Conservation (phyloP, 2,888 invertebrate genomes). For the Atrina japonica region DNA sequence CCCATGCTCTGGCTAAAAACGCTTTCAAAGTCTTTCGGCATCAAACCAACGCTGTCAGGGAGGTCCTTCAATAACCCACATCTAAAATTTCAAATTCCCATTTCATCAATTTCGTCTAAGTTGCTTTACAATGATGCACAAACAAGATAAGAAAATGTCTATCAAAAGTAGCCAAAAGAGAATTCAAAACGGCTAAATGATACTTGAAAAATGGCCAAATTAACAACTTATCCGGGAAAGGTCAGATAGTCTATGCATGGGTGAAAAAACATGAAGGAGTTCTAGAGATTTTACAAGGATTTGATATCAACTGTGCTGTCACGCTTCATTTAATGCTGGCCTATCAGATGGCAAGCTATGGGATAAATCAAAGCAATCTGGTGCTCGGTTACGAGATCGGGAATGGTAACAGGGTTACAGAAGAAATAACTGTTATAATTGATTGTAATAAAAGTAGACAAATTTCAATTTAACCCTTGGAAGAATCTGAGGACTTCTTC, state of each 20-base stretch:
- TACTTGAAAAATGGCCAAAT: constrained; percentile 20
- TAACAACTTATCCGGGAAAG: constrained; percentile 30
- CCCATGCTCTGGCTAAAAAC: too few species aligned
- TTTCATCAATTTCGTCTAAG: constrained; percentile 32
- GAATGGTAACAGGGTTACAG: too few species aligned
- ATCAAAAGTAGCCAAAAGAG: not conserved
- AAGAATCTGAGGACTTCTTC: too few species aligned
- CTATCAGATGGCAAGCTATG: constrained; percentile 32
- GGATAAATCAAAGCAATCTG: too few species aligned
- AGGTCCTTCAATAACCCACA: constrained; percentile 21
- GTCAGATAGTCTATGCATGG: constrained; percentile 24
- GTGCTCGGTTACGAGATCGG: too few species aligned
- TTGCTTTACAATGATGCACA: constrained; percentile 9
- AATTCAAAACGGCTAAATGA: constrained; percentile 11
- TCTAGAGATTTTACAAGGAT: constrained; percentile 24
- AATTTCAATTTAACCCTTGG: too few species aligned
- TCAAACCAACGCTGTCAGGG: constrained; percentile 12
- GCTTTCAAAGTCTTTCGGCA: not conserved
- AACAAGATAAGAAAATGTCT: constrained; percentile 16
- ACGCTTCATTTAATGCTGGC: constrained; percentile 41
- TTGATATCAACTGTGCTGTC: constrained; percentile 29
- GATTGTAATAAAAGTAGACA: too few species aligned
- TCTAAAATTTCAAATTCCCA: constrained; percentile 25
- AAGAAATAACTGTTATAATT: too few species aligned
- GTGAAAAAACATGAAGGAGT: constrained; percentile 32